phyloP scores from a whole-genome alignment of 2,888 invertebrate genomes.

The Drosophila nr. perissopoda region DNA sequence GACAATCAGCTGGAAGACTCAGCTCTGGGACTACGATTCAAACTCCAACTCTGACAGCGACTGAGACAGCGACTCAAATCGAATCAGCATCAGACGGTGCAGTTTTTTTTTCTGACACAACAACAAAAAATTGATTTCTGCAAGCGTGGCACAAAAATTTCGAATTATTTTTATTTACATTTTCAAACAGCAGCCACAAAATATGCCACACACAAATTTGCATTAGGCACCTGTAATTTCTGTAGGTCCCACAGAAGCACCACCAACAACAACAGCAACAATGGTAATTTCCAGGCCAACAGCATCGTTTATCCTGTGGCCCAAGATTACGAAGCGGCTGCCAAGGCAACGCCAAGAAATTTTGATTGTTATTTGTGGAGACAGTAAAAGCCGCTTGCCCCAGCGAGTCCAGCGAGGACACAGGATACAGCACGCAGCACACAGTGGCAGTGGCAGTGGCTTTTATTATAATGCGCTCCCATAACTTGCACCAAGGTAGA shows the following conservation, averaged over 20 bases:
- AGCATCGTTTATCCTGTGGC: constrained; percentile 65
- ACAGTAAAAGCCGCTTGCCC: constrained; percentile 70
- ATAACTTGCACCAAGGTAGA: constrained; percentile 68
- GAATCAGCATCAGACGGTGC: constrained; percentile 56
- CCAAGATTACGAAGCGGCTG: constrained; percentile 53
- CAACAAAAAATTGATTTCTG: constrained; percentile 56
- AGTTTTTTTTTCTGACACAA: constrained; percentile 3
- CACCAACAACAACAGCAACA: constrained; percentile 25
- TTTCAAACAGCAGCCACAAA: constrained; percentile 48
- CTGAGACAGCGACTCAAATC: constrained; percentile 50
- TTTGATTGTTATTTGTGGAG: constrained; percentile 80
- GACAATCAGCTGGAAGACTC: constrained; percentile 68
- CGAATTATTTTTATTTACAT: constrained; percentile 59
- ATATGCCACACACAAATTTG: constrained; percentile 78
- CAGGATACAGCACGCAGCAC: constrained; percentile 20
- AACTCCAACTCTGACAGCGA: background rate
- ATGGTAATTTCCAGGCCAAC: constrained; percentile 61
- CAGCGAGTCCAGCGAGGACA: constrained; percentile 19
- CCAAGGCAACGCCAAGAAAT: constrained; percentile 60
- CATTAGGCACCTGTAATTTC: constrained; percentile 80
- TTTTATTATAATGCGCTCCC: constrained; percentile 70
- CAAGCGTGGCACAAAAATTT: constrained; percentile 58
- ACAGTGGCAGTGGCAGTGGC: constrained; percentile 38
- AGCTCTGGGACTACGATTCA: constrained; percentile 19
- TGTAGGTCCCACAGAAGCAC: constrained; percentile 22